phyloP scores from a whole-genome alignment of 2,113 vertebrate genomes.

The Irena cyanogastra region DNA sequence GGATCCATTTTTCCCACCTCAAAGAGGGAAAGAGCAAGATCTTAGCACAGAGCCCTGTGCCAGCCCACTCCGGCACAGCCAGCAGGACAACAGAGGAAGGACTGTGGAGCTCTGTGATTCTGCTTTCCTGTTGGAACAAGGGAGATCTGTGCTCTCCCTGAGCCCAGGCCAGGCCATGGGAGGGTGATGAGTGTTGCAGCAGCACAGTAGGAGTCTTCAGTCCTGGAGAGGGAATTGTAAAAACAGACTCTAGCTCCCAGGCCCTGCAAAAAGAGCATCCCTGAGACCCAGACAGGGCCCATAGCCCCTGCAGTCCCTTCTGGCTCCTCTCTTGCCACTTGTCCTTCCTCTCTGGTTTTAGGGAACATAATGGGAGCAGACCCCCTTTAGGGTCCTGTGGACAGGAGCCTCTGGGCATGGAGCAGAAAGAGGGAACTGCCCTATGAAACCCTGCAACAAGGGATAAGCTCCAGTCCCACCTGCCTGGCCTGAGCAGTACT shows the following conservation, averaged over 20 bases:
- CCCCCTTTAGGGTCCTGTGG: not conserved
- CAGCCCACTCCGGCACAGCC: not conserved
- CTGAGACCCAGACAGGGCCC: rapidly evolving
- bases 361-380: not conserved
- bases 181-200: not conserved
- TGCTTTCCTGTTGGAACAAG: slow-evolving; percentile 46
- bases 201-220: too few species aligned
- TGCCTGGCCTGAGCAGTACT: not conserved
- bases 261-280: not conserved
- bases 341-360: not conserved
- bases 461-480: not conserved
- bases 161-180: not conserved
- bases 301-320: not conserved
- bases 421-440: not conserved
- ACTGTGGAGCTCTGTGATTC: not conserved
- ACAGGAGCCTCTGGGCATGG: not conserved
- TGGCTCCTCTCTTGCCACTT: not conserved
- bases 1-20: not conserved
- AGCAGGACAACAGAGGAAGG: not conserved
- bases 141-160: slow-evolving; percentile 1
- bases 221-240: not conserved
- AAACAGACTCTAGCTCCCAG: not conserved
- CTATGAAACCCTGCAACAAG: rapidly evolving
- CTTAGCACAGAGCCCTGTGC: not conserved
- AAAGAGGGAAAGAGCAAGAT: not conserved